Evolutionary conservation across 1,140 invertebrate species (phyloP).

Genomic region (Mya arenaria): DNA sequence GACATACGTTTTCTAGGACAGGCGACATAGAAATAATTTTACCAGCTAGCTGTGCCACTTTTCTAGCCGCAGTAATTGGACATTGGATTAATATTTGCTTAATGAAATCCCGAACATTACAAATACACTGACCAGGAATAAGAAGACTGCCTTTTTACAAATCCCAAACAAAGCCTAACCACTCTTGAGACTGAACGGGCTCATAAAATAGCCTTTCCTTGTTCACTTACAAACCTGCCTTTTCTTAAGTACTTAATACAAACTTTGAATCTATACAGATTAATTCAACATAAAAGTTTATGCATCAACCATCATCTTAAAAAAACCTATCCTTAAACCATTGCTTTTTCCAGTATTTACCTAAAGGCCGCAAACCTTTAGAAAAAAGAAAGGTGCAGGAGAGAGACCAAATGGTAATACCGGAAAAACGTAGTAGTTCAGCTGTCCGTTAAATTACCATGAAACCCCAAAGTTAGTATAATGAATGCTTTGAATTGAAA

Average conservation of each 20-base stretch:
- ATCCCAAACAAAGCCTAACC: constrained; percentile 22
- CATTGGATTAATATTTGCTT: neutral
- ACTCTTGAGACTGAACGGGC: constrained; percentile 2
- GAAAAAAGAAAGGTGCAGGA: constrained; percentile 28
- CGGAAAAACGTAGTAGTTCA: constrained; percentile 31
- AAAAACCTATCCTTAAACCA: constrained; percentile 34
- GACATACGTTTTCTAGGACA: constrained; percentile 21
- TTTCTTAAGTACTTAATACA: neutral
- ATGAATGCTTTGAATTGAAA: neutral
- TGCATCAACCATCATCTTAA: constrained; percentile 37
- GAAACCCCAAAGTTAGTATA: constrained; percentile 17
- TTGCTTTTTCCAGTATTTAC: constrained; percentile 34
- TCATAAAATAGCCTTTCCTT: constrained; percentile 28
- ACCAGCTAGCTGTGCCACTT: constrained; percentile 31
- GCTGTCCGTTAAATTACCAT: neutral
- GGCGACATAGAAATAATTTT: constrained; percentile 45
- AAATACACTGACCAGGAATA: neutral
- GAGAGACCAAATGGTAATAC: constrained; percentile 42
- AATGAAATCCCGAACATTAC: neutral
- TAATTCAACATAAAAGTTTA: neutral
- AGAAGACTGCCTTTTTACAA: neutral
- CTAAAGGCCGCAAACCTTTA: constrained; percentile 42
- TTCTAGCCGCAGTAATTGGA: neutral
- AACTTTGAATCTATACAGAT: neutral
- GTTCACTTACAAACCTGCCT: constrained; percentile 35